Evolutionary conservation across 2,888 invertebrate species (phyloP).

Genomic region (Notodonta dromedarius): DNA sequence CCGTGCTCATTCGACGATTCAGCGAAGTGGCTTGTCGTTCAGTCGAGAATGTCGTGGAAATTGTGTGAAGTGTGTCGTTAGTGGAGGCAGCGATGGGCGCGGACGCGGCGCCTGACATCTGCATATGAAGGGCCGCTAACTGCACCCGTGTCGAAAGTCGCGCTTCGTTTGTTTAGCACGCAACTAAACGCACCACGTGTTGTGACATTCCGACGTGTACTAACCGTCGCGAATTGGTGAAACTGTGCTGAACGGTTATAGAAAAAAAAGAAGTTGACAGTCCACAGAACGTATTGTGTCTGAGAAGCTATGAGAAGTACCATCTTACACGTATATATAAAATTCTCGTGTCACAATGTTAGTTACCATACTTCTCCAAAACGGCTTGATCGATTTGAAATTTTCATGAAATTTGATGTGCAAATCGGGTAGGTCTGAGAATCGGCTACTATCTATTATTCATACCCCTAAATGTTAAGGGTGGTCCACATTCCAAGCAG

Average conservation of each 20-base stretch:
- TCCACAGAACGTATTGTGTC: no score
- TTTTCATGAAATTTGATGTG: no score
- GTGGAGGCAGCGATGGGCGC: slow-evolving; percentile 29
- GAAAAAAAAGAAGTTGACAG: neutral
- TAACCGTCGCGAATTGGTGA: slow-evolving; percentile 70
- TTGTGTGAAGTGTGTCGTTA: slow-evolving; percentile 61
- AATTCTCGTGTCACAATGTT: no score
- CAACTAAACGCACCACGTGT: slow-evolving; percentile 63
- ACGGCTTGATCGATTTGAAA: no score
- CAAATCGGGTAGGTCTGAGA: no score
- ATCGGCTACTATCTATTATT: no score
- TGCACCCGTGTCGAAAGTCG: slow-evolving; percentile 69
- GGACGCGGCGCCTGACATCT: slow-evolving; percentile 50
- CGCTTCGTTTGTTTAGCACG: slow-evolving; percentile 71
- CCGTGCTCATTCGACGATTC: slow-evolving; percentile 24
- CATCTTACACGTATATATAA: no score
- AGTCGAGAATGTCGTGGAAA: slow-evolving; percentile 58
- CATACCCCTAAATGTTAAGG: no score
- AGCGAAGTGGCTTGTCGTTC: slow-evolving; percentile 37
- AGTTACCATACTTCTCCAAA: no score
- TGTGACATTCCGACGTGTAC: slow-evolving; percentile 59
- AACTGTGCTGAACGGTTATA: slow-evolving; percentile 55
- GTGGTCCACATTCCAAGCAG: no score
- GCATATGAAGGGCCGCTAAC: slow-evolving; percentile 70
- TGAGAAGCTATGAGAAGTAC: no score